Evolutionary conservation across 2,888 invertebrate species (phyloP), one percentile per base, ranked within the genome.

Genomic region (Escarpia spicata): DNA sequence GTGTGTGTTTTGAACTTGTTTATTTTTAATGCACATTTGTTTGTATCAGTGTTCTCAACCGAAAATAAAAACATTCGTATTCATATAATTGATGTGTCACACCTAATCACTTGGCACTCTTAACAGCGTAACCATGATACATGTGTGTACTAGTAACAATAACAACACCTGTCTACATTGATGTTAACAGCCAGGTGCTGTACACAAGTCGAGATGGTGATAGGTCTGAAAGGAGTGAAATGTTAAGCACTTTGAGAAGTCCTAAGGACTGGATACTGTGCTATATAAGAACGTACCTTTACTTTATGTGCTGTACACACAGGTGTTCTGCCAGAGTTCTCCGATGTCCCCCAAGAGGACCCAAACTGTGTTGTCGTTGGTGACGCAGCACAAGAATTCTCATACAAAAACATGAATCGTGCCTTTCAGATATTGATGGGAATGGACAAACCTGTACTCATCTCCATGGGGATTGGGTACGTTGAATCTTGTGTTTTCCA

Each of bases 301-400:
- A n/a, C 26, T 75, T 26, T 2, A 1, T 75, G 75, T 6, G 0
- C 4, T 75, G 26, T 26, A 15, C 75, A 26, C n/a, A 58, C 95
- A 97, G 97, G 95, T 93, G 95, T 96, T n/a, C 92, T 96, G 9
- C 94, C 96, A 3, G 97, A 97, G 93, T 97, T 97, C 95, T 94
- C 94, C 31, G 96, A 94, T 0, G 94, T 97, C 9, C 95, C 96
- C 92, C 95, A 95, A 90, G 94, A 93, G 0, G 95, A 97, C 92
- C 97, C 97, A 2, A 97, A 97, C 95, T 97, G 97, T 96, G 97
- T 97, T 6, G 97, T 97, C 3, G 93, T 97, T 37, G 97, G 97
- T 1, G 97, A 97, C 95, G 97, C 97, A 9, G 96, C 96, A 10
- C 95, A 97, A 6, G 94, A 96, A 92, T 97, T 97, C 94, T 96